A percentile compares a stretch with the other conserved stretches of the same genome.
Conservation (phyloP, 2,888 invertebrate genomes). For the Dilophus febrilis region DNA sequence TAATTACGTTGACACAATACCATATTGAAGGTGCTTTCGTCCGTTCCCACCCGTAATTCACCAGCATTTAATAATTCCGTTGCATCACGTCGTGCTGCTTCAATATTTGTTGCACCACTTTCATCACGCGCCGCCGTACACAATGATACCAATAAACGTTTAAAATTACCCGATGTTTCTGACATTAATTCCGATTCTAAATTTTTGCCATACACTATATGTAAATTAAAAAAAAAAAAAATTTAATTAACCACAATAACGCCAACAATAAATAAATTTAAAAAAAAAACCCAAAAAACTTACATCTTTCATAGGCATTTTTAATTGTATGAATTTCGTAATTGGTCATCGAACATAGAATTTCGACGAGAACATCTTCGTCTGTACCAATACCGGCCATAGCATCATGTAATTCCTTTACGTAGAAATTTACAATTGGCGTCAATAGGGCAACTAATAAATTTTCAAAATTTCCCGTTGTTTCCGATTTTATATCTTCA, state of each 20-base stretch:
- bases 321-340: constrained; percentile 65
- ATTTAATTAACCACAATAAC: no score
- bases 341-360: constrained; percentile 75
- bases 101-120: constrained; percentile 51
- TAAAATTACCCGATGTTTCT: constrained; percentile 86
- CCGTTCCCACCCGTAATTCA: constrained; percentile 52
- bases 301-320: constrained; percentile 57
- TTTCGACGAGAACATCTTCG: constrained; percentile 73
- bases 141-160: constrained; percentile 71
- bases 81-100: constrained; percentile 63
- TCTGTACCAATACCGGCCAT: constrained; percentile 71
- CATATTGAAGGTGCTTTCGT: constrained; percentile 72
- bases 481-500: constrained; percentile 72
- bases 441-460: constrained; percentile 69
- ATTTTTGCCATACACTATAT: constrained; percentile 55
- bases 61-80: constrained; percentile 63
- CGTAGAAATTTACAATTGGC: constrained; percentile 68
- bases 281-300: constrained; percentile 28
- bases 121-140: constrained; percentile 57
- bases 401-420: constrained; percentile 67
- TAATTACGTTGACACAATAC: constrained; percentile 64
- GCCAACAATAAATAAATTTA: not conserved
- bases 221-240: not conserved
- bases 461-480: constrained; percentile 76
- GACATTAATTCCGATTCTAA: constrained; percentile 68